Base-by-base conservation (phyloP, 2,888 invertebrate species). In the Calliopum simillimum region DNA sequence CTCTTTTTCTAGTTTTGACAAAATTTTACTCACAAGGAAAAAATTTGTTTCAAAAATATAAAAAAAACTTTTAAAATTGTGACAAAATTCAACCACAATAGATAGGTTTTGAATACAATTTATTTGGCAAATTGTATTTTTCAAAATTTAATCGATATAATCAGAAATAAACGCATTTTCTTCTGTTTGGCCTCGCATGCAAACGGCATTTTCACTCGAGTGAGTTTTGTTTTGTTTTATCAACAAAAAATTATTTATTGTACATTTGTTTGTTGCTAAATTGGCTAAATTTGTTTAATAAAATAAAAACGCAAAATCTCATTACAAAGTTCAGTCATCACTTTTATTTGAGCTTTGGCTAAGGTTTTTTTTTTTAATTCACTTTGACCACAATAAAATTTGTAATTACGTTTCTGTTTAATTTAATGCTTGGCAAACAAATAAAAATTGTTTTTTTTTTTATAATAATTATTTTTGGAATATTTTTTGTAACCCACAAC, bases 151-250 rank as follows among this genome's bases (percentile, higher is more conserved):
- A 65, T 16, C 14, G 44, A 33, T 33, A 21, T 49, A 44, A 58
- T 41, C 11, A 59, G 3, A 62, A 53, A 53, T 44, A 65, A 65
- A 65, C 53, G 55, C 53, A 51, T 53, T 53, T 53, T 64, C 33
- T 33, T 33, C 51, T 19, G 43, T 43, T 25, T 44, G n/a, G 65
- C 53, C 53, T 44, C 64, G 65, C 55, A 53, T 53, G 49, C 53
- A 44, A 65, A 21, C 53, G 53, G 43, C 53, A 44, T 55, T 55
- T 65, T 44, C 53, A 44, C 53, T 41, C 65, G 65, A 65, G 65
- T 65, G 55, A 65, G 65, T 65, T 64, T 25, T 33, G 23, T 49
- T 63, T 63, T 49, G 63, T 25, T 49, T 23, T 12, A 44, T 59
- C 19, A 59, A 46, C 13, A 43, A 46, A 44, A n/a, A 4, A 43